Conservation (phyloP, 2,888 invertebrate genomes). For the Latrodectus hesperus region DNA sequence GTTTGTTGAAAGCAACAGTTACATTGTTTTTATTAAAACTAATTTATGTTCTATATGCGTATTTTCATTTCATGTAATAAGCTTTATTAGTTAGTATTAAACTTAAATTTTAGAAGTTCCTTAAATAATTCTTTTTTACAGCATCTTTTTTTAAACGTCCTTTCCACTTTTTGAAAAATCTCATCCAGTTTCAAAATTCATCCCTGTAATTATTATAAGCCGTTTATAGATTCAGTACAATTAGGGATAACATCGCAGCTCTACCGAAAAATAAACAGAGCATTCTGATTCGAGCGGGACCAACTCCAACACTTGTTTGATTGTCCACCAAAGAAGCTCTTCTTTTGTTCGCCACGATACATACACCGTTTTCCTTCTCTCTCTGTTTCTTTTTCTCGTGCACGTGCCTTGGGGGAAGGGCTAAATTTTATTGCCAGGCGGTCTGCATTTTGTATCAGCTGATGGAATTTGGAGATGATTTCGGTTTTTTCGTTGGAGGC, state of each 20-base stretch:
- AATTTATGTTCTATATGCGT: too few species aligned
- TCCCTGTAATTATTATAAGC: neutral
- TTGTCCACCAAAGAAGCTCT: slow-evolving; percentile 10
- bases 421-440: slow-evolving; percentile 57
- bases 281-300: slow-evolving; percentile 29
- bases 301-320: slow-evolving; percentile 20
- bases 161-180: too few species aligned
- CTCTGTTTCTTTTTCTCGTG: slow-evolving; percentile 27
- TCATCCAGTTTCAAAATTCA: too few species aligned
- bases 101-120: too few species aligned
- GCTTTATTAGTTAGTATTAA: too few species aligned
- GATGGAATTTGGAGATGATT: slow-evolving; percentile 61
- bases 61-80: too few species aligned
- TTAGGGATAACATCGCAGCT: slow-evolving; percentile 17
- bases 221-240: slow-evolving; percentile 4
- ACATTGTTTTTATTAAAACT: too few species aligned
- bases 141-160: too few species aligned
- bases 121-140: too few species aligned
- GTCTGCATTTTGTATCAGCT: slow-evolving; percentile 53
- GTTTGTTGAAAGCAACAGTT: too few species aligned
- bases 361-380: neutral
- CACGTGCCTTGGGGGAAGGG: slow-evolving; percentile 38
- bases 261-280: slow-evolving; percentile 26
- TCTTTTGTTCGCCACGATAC: slow-evolving; percentile 10
- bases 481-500: slow-evolving; percentile 33